These are phyloP conservation scores for Yoshiicerus persimilis DNA, from an alignment of 1,140 invertebrate species.

Conservation along the genomic window DNA sequence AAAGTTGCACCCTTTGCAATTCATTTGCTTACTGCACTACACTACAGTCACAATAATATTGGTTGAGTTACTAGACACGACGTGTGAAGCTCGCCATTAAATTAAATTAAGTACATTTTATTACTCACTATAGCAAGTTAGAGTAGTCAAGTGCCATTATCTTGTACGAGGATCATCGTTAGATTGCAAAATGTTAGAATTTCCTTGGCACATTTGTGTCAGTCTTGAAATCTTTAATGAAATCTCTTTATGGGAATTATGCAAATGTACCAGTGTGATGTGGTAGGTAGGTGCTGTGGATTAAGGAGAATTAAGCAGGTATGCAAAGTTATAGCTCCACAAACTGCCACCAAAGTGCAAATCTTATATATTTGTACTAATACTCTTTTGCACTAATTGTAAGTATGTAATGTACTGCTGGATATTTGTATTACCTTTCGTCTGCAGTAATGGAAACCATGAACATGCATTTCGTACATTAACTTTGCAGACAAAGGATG, in stretches of 20 bases:
- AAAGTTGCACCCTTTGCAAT: conserved; percentile 6
- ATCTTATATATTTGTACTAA: background rate
- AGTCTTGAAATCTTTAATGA: conserved; percentile 6
- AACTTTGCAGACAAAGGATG: background rate
- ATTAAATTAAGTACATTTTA: background rate
- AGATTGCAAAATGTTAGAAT: conserved; percentile 11
- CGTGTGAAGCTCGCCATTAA: background rate
- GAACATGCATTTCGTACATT: background rate
- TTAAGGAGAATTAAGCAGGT: background rate
- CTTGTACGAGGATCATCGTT: background rate
- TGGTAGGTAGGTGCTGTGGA: background rate
- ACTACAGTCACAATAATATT: background rate
- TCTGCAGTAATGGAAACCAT: background rate
- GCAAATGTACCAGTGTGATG: background rate
- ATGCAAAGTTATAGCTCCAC: background rate
- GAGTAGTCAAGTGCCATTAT: background rate
- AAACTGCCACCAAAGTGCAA: background rate
- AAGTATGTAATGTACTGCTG: background rate
- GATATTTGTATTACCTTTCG: background rate
- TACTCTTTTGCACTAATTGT: background rate
- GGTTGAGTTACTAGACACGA: background rate
- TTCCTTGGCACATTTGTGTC: conserved; percentile 21
- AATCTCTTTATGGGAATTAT: conserved; percentile 11
- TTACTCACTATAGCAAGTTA: background rate
- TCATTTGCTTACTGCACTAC: background rate